Conservation (phyloP, 2,888 invertebrate genomes). For the Epicampocera succincta region DNA sequence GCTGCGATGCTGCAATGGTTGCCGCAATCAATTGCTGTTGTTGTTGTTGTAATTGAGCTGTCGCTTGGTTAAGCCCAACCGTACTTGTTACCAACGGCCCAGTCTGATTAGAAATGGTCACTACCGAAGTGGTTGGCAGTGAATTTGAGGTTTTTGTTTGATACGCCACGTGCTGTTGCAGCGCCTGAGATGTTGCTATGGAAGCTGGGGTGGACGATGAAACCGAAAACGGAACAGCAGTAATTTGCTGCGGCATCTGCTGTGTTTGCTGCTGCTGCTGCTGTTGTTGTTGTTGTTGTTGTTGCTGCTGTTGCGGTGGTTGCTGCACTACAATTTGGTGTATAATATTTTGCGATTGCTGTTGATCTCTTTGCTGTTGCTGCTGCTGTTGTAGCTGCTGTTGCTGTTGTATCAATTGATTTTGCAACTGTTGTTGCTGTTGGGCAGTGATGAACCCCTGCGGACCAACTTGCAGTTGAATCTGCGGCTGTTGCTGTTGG, state of each 20-base stretch:
- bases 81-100: constrained; percentile 79
- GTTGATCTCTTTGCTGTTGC: constrained; percentile 79
- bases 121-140: constrained; percentile 77
- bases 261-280: constrained; percentile 78
- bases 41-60: constrained; percentile 75
- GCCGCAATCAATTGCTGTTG: constrained; percentile 72
- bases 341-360: constrained; percentile 82
- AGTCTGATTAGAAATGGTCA: constrained; percentile 79
- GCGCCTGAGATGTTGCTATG: constrained; percentile 77
- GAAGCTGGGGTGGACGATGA: constrained; percentile 77
- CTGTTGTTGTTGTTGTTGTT: constrained; percentile 83
- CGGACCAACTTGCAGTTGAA: constrained; percentile 73
- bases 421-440: constrained; percentile 76
- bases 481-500: constrained; percentile 79
- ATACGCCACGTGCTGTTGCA: constrained; percentile 74
- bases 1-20: constrained; percentile 64
- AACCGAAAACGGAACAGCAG: constrained; percentile 78
- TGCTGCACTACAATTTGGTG: constrained; percentile 80
- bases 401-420: constrained; percentile 77
- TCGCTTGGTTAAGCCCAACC: constrained; percentile 74
- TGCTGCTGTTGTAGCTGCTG: constrained; percentile 81
- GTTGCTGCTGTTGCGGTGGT: constrained; percentile 71
- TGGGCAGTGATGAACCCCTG: constrained; percentile 65
- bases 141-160: constrained; percentile 75
- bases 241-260: constrained; percentile 75